Base-by-base conservation (phyloP, 2,797 vertebrate genomes). In the Chrysocyon brachyurus region DNA sequence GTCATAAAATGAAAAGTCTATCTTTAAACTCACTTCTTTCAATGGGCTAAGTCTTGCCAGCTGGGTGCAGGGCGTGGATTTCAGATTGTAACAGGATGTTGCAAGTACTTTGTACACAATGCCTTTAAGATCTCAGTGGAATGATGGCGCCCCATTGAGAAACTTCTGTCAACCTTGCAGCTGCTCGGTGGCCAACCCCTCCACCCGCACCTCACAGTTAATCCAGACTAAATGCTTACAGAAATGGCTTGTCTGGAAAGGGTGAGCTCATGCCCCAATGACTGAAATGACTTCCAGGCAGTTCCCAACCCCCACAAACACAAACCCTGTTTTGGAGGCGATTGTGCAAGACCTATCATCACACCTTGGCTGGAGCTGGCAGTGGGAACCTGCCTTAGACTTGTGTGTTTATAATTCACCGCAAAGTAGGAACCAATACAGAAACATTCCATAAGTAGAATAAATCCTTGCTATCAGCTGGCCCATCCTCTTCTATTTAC, bases 221-320 rank as follows among this genome's bases (percentile, higher is more conserved):
- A 57, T 52, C 52, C 66, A 85, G 84, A 61, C 49, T 61, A 0
- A 6, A 83, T 77, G 17, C 90, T 95, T 94, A 78, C 46, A 97
- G 97, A 98, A 97, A 97, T 75, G 90, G 52, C 72, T 92, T n/a
- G 54, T 26, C 52, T 98, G 96, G 97, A 98, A 97, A 89, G 85
- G 95, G 90, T 98, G 96, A 98, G 95, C 97, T 98, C 97, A 98
- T 72, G 81, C 70, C 75, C 63, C 81, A 93, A 52, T 33, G 86
- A 91, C 97, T 73, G 81, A 84, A 98, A 96, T 46, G 97, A 94
- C 91, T 97, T 96, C 93, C 93, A 64, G 86, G 73, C 77, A 88
- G 77, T 81, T 97, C 92, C 97, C 94, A 95, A 59, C 94, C 97
- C 33, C 11, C 78, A 94, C 89, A 95, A 98, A 66, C 86, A 96